Evolutionary conservation across 2,888 invertebrate genomes (phyloP).

Genomic region (Sinodicranocentrus sp.): DNA sequence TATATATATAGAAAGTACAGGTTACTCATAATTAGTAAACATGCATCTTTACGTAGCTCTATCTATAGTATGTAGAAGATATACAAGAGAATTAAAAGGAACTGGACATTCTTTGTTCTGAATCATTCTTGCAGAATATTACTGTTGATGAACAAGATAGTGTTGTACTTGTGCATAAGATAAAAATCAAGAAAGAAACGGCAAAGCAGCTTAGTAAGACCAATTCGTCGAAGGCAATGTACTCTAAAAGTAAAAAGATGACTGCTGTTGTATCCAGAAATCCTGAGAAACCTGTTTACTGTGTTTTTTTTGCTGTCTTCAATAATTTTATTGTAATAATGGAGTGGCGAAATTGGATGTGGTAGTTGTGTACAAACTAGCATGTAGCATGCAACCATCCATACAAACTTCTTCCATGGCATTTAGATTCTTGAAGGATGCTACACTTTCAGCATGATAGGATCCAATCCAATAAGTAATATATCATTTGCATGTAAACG

Average conservation of each 20-base stretch:
- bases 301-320: background rate
- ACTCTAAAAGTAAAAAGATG: conserved; percentile 24
- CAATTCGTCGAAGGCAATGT: conserved; percentile 47
- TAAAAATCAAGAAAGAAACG: too few relatives aligned
- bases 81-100: too few relatives aligned
- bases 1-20: too few relatives aligned
- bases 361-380: background rate
- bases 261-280: conserved; percentile 51
- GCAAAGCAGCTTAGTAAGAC: conserved; percentile 18
- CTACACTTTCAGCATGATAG: too few relatives aligned
- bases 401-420: too few relatives aligned
- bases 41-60: too few relatives aligned
- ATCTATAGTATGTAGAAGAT: too few relatives aligned
- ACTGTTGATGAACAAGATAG: background rate
- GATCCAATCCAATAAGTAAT: background rate
- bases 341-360: conserved; percentile 6
- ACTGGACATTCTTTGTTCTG: too few relatives aligned
- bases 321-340: background rate
- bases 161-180: too few relatives aligned
- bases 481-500: background rate
- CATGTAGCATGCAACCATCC: background rate
- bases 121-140: too few relatives aligned
- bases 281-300: conserved; percentile 65
- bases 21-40: background rate
- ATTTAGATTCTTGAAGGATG: too few relatives aligned